Percentiles rank a stretch among this genome's conserved stretches.
Conservation (phyloP, 2,888 invertebrate genomes). For the Drosophila kuntzei region DNA sequence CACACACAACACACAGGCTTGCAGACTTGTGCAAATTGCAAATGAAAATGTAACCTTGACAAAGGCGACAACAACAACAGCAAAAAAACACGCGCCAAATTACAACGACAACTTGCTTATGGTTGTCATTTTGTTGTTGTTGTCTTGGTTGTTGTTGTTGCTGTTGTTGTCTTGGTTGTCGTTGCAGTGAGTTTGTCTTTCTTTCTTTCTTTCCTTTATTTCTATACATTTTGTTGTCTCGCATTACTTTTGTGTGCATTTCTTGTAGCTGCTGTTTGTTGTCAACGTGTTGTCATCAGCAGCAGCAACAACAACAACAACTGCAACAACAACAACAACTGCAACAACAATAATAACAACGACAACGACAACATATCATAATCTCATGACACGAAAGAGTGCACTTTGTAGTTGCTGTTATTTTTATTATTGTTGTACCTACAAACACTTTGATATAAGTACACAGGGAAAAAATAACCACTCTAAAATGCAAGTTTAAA, state of each 20-base stretch:
- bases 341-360: conserved; percentile 14
- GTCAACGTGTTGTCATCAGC: conserved; percentile 55
- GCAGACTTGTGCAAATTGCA: conserved; percentile 50
- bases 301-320: conserved; percentile 38
- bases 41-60: conserved; percentile 74
- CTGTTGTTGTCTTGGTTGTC: conserved; percentile 28
- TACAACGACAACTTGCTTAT: conserved; percentile 60
- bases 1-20: conserved; percentile 26
- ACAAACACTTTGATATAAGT: conserved; percentile 32
- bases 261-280: conserved; percentile 35
- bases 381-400: conserved; percentile 55
- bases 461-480: too few species aligned
- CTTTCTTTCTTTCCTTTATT: conserved; percentile 51
- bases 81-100: conserved; percentile 60
- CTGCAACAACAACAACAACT: not conserved
- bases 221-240: conserved; percentile 48
- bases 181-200: conserved; percentile 48
- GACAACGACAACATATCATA: conserved; percentile 25
- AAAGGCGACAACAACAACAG: conserved; percentile 52
- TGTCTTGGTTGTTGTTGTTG: conserved; percentile 22
- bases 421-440: conserved; percentile 10
- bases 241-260: conserved; percentile 50
- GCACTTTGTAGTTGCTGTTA: conserved; percentile 24
- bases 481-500: too few species aligned
- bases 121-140: conserved; percentile 16